Conservation (phyloP, 1,140 invertebrate species). For the Dendroctonus ponderosae region DNA sequence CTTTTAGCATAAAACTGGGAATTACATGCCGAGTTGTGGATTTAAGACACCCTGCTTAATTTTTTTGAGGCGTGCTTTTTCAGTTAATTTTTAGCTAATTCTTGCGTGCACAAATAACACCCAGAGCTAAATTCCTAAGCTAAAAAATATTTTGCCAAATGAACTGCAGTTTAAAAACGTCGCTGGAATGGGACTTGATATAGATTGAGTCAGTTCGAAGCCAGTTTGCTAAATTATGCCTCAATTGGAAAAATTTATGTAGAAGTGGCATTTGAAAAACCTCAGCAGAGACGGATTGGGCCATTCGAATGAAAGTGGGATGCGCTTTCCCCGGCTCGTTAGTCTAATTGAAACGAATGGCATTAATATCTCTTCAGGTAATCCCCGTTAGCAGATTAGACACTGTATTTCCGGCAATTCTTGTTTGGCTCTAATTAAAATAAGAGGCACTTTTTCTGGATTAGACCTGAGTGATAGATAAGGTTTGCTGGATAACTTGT, state of each 20-base stretch:
- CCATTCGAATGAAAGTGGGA: conserved; percentile 16
- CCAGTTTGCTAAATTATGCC: conserved; percentile 2
- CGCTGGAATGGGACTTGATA: not conserved
- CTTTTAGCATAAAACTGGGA: conserved; percentile 2
- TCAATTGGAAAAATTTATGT: conserved; percentile 14
- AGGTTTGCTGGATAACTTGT: conserved; percentile 8
- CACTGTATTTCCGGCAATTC: conserved; percentile 26
- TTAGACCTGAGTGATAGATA: conserved; percentile 3
- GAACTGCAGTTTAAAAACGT: not conserved
- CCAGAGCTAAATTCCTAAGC: not conserved
- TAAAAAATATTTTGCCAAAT: not conserved
- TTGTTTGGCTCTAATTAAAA: conserved; percentile 32
- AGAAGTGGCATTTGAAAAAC: conserved; percentile 9
- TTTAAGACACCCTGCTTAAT: conserved; percentile 13
- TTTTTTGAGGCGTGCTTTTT: conserved; percentile 4
- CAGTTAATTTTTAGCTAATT: conserved; percentile 18
- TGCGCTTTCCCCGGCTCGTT: conserved; percentile 28
- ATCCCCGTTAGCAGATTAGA: conserved; percentile 27
- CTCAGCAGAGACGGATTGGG: conserved; percentile 21
- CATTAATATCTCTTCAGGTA: conserved; percentile 36
- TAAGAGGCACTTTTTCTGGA: conserved; percentile 28
- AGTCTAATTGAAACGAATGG: conserved; percentile 35
- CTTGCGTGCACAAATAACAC: not conserved
- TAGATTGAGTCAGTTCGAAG: not conserved
- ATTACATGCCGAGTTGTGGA: conserved; percentile 7